phyloP scores from a whole-genome alignment of 2,797 vertebrate species.

The Numenius phaeopus region DNA sequence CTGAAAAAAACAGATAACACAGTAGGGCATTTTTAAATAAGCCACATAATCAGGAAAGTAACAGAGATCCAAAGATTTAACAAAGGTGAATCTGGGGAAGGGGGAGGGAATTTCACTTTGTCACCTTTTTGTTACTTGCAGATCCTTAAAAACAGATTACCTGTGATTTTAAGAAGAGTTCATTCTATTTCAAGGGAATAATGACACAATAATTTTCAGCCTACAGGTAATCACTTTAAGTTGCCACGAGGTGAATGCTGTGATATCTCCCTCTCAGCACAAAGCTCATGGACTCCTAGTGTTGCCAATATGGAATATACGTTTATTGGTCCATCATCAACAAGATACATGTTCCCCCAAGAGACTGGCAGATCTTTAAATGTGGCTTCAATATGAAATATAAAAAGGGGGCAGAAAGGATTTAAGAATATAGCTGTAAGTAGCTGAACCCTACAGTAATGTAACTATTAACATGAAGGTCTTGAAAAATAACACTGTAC shows the following conservation, averaged over 20 bases:
- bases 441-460: background rate
- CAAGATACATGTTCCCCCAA: background rate
- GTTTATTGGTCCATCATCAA: background rate
- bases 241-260: background rate
- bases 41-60: background rate
- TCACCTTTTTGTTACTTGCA: constrained; percentile 6
- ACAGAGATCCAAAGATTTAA: constrained; percentile 14
- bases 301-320: background rate
- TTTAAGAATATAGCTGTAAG: background rate
- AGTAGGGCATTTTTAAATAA: constrained; percentile 53
- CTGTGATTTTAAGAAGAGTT: constrained; percentile 32
- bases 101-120: background rate
- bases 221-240: constrained; percentile 44
- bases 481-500: background rate
- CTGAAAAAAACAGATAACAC: constrained; percentile 52
- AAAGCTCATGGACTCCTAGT: background rate
- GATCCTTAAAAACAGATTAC: constrained; percentile 8
- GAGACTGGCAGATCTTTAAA: background rate
- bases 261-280: background rate
- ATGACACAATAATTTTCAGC: constrained; percentile 51
- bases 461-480: background rate
- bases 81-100: background rate
- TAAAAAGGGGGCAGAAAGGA: background rate
- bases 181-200: constrained; percentile 7
- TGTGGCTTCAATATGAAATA: background rate